Conservation (phyloP, 2,113 vertebrate species). For the Nannobrachium achirus region DNA sequence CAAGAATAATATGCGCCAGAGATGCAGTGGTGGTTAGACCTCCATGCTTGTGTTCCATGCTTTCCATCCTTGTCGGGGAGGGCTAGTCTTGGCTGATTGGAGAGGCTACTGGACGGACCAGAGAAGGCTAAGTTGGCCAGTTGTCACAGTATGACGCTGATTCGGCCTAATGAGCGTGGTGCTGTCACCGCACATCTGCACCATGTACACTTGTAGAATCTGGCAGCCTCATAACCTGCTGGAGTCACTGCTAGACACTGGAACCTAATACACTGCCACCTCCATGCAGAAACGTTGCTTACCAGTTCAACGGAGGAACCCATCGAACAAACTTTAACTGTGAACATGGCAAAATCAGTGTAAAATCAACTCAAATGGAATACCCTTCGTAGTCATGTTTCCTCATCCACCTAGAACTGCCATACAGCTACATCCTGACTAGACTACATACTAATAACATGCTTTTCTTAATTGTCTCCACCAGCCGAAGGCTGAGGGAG, state of each 20-base stretch:
- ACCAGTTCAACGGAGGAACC: conserved; percentile 83
- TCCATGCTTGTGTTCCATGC: conserved; percentile 42
- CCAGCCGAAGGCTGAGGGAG: too few species aligned
- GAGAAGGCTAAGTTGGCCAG: conserved; percentile 76
- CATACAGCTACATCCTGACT: too few species aligned
- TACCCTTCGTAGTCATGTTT: background rate
- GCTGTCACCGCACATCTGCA: conserved; percentile 83
- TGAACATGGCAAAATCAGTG: conserved; percentile 19
- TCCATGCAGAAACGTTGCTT: conserved; percentile 24
- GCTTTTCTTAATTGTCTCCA: too few species aligned
- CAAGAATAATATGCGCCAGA: conserved; percentile 30
- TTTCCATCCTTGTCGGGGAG: background rate
- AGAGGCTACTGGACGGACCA: conserved; percentile 59
- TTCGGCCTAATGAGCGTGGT: conserved; percentile 82
- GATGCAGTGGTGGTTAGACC: background rate
- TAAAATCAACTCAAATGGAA: background rate
- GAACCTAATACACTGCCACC: conserved; percentile 54
- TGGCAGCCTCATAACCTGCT: conserved; percentile 92
- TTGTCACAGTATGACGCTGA: conserved; percentile 84
- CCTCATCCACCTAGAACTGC: background rate
- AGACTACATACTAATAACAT: too few species aligned
- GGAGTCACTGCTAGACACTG: conserved; percentile 85
- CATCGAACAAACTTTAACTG: conserved; percentile 30
- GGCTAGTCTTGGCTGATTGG: conserved; percentile 53
- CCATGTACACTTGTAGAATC: conserved; percentile 95